Percentiles rank a stretch among this genome's conserved stretches.
Evolutionary conservation across 2,797 vertebrate genomes (phyloP).

Genomic region (Decapterus maruadsi): DNA sequence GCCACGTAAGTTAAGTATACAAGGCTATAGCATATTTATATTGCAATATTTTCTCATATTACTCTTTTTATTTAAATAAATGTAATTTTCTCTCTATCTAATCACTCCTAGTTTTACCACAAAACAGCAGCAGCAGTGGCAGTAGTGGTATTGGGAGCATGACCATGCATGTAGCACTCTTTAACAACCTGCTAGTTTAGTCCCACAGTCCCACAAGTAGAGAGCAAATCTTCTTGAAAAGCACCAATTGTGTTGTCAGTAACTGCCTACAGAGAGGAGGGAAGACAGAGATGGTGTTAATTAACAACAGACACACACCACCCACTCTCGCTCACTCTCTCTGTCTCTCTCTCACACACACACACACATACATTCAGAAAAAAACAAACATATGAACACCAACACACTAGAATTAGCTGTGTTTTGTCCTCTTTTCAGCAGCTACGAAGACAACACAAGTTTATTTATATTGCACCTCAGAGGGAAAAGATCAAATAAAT

Average conservation of each 20-base stretch:
- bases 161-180: neutral
- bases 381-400: conserved; percentile 2
- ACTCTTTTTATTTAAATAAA: too few species aligned
- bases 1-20: neutral
- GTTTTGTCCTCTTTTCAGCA: neutral
- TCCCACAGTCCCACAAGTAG: conserved; percentile 24
- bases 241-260: conserved; percentile 26
- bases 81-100: too few species aligned
- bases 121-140: too few species aligned
- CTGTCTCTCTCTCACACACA: too few species aligned
- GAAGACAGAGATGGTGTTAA: conserved; percentile 49
- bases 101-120: too few species aligned
- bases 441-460: neutral
- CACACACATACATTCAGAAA: neutral
- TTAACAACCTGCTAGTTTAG: neutral
- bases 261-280: conserved; percentile 32
- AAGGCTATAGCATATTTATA: too few species aligned
- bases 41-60: too few species aligned
- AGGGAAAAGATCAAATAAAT: neutral
- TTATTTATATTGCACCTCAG: neutral
- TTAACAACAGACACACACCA: conserved; percentile 32
- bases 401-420: neutral
- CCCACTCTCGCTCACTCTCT: too few species aligned
- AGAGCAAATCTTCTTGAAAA: conserved; percentile 36
- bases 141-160: neutral